Percentiles rank a stretch among this genome's conserved stretches.
Evolutionary conservation across 2,797 vertebrate species (phyloP).

Genomic region (Meda fulgida): DNA sequence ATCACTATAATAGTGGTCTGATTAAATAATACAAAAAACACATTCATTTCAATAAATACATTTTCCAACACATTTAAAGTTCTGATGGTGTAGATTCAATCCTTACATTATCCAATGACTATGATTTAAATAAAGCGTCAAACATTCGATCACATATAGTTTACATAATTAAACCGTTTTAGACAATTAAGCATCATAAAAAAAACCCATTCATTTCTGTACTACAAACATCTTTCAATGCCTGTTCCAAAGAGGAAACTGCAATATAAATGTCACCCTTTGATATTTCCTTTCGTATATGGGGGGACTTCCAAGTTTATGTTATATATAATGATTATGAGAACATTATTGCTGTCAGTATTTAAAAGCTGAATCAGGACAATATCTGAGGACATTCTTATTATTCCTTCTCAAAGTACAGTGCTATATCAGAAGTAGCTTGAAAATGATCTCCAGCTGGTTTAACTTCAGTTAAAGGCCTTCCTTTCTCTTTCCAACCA

Average conservation of each 20-base stretch:
- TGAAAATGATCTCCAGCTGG: conserved; percentile 13
- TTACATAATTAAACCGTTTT: conserved; percentile 37
- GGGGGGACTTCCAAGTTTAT: not conserved
- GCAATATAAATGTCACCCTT: not conserved
- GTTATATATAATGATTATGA: conserved; percentile 25
- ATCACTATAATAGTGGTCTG: not conserved
- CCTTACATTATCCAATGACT: conserved; percentile 3
- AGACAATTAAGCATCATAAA: conserved; percentile 11
- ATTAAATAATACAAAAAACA: conserved; percentile 19
- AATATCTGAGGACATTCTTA: not conserved
- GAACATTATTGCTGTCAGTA: conserved; percentile 50
- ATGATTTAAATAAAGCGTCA: conserved; percentile 25
- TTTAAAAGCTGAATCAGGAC: conserved; percentile 18
- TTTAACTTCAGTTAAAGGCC: not conserved
- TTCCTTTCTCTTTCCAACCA: not conserved
- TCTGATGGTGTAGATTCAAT: not conserved
- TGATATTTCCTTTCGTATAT: not conserved
- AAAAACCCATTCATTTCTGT: conserved; percentile 14
- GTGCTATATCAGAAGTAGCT: conserved; percentile 13
- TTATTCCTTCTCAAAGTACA: conserved; percentile 21
- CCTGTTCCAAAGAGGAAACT: not conserved
- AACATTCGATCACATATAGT: conserved; percentile 28
- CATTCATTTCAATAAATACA: conserved; percentile 29
- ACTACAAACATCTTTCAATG: not conserved
- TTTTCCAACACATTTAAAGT: not conserved